A percentile compares a stretch with the other conserved stretches of the same genome.
phyloP scores from a whole-genome alignment of 2,888 invertebrate genomes.

The Anarsia innoxiella region DNA sequence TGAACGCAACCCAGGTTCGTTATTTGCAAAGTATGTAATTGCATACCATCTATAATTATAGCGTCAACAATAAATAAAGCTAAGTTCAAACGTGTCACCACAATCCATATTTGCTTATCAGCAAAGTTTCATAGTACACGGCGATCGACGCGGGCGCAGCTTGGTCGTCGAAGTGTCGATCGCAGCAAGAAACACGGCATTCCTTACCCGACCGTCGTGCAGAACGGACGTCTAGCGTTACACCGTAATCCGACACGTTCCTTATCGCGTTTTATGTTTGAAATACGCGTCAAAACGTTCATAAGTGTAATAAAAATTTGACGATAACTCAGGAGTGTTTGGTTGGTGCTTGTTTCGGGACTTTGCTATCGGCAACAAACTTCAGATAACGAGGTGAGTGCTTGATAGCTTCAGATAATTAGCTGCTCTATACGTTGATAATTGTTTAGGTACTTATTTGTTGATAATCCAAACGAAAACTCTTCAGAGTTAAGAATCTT shows the following conservation, averaged over 20 bases:
- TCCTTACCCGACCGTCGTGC: slow-evolving; percentile 39
- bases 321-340: slow-evolving; percentile 40
- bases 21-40: no score
- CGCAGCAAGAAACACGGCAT: slow-evolving; percentile 28
- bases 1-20: no score
- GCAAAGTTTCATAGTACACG: slow-evolving; percentile 19
- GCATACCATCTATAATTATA: no score
- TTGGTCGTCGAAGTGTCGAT: not conserved
- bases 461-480: slow-evolving; percentile 6
- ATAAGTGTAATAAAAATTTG: slow-evolving; percentile 41
- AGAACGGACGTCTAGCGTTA: slow-evolving; percentile 27
- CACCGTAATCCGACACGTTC: slow-evolving; percentile 20
- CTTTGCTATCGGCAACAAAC: slow-evolving; percentile 49
- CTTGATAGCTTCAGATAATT: slow-evolving; percentile 69
- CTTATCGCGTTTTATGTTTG: slow-evolving; percentile 31
- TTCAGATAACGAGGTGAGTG: slow-evolving; percentile 67
- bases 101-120: slow-evolving; percentile 12
- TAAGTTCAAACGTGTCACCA: not conserved
- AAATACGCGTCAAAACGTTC: slow-evolving; percentile 15
- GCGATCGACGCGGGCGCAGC: slow-evolving; percentile 44
- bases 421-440: slow-evolving; percentile 28
- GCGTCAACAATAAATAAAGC: slow-evolving; percentile 8
- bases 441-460: slow-evolving; percentile 8
- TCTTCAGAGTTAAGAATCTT: no score
- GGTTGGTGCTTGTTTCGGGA: slow-evolving; percentile 53